These are phyloP conservation scores for Telmatochromis sp. DNA, from an alignment of 2,113 vertebrate genomes.

Conservation along the genomic window DNA sequence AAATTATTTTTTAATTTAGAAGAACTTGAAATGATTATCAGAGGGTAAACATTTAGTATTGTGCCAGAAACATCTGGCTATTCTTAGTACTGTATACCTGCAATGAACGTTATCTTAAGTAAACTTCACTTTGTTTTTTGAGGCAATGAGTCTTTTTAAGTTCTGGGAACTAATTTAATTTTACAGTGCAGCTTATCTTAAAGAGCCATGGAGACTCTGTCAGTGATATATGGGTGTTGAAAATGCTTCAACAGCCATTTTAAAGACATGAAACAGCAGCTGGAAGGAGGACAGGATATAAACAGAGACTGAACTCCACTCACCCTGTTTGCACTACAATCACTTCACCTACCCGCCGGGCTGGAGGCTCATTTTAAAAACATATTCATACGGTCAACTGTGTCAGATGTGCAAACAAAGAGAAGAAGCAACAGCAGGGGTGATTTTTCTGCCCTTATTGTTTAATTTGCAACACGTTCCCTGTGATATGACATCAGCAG, in stretches of 20 bases:
- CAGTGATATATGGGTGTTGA: neutral
- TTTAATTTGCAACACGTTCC: neutral
- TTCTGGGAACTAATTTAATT: neutral
- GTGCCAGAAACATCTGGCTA: neutral
- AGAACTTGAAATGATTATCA: neutral
- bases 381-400: neutral
- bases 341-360: neutral
- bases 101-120: neutral
- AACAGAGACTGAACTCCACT: neutral
- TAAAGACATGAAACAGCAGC: neutral
- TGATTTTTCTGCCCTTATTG: neutral
- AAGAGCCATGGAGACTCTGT: neutral
- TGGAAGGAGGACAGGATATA: neutral
- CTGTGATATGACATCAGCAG: neutral
- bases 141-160: neutral
- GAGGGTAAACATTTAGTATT: neutral
- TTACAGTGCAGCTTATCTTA: neutral
- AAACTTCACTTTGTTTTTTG: neutral
- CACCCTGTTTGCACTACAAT: neutral
- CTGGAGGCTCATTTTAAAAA: neutral
- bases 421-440: neutral
- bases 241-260: neutral
- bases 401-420: neutral
- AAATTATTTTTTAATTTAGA: neutral
- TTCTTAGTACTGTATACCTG: neutral